Evolutionary conservation across 2,888 invertebrate species (phyloP).

Genomic region (Branchellion lobata): DNA sequence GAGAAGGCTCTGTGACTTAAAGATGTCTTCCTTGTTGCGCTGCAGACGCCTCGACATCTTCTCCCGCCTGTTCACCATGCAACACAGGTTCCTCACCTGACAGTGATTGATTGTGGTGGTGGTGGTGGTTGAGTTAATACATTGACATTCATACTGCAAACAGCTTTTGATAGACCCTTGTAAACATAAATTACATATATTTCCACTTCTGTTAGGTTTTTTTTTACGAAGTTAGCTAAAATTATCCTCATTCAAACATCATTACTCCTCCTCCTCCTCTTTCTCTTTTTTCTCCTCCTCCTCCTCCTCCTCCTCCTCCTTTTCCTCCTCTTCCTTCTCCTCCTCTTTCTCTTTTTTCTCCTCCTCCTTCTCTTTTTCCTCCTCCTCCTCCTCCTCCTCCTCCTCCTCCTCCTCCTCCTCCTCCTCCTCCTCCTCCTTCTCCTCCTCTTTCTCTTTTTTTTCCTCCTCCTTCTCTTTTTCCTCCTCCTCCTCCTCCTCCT

Average conservation of each 20-base stretch:
- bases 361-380: not conserved
- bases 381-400: not conserved
- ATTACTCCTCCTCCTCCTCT: no score
- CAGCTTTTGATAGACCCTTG: no score
- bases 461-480: not conserved
- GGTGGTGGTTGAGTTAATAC: no score
- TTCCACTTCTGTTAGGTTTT: conserved; percentile 26
- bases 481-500: not conserved
- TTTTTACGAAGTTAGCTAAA: no score
- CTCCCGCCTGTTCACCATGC: conserved; percentile 93
- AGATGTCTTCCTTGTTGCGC: conserved; percentile 85
- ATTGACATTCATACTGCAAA: no score
- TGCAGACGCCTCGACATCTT: conserved; percentile 63
- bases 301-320: not conserved
- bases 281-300: not conserved
- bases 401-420: not conserved
- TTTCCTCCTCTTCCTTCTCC: not conserved
- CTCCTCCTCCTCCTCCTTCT: not conserved
- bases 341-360: not conserved
- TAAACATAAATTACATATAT: no score
- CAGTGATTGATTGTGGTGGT: not conserved
- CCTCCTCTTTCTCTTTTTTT: not conserved
- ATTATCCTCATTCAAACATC: no score
- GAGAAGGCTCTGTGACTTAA: conserved; percentile 65
- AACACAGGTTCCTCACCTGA: conserved; percentile 85